Percentiles rank a stretch among this genome's conserved stretches.
These are phyloP conservation scores for Phaedon cochleariae DNA, from an alignment of 2,888 invertebrate genomes.

Conservation along the genomic window DNA sequence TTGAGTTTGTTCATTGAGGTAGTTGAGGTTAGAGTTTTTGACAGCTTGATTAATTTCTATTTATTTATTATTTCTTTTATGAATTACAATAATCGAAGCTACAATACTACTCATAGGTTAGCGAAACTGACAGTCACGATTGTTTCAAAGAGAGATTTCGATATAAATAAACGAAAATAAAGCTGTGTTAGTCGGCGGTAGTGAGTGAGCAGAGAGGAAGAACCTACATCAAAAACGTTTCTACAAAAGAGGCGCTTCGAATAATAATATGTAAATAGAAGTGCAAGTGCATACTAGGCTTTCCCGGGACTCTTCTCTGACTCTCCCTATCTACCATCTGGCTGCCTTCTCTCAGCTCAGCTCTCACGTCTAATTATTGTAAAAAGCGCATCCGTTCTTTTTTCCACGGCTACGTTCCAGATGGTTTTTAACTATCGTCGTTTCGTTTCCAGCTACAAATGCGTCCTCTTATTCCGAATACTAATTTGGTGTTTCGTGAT, in stretches of 20 bases:
- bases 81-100: too few species aligned
- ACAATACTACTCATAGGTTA: too few species aligned
- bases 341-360: constrained; percentile 30
- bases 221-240: constrained; percentile 13
- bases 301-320: not conserved
- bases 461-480: constrained; percentile 22
- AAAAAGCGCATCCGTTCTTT: constrained; percentile 44
- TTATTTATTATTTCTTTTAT: too few species aligned
- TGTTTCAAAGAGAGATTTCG: too few species aligned
- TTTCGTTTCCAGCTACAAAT: constrained; percentile 10
- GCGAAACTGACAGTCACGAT: too few species aligned
- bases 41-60: too few species aligned
- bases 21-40: too few species aligned
- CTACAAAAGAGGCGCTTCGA: constrained; percentile 2
- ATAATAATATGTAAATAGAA: constrained; percentile 25
- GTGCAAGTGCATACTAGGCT: constrained; percentile 20
- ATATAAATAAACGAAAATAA: too few species aligned
- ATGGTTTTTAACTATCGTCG: constrained; percentile 13
- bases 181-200: not conserved
- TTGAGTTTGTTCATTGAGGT: too few species aligned
- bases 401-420: constrained; percentile 7
- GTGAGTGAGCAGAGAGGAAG: not conserved
- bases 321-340: constrained; percentile 24
- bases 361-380: constrained; percentile 43
- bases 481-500: constrained; percentile 27